phyloP scores from a whole-genome alignment of 2,113 vertebrate species.

The Chroicocephalus ridibundus region DNA sequence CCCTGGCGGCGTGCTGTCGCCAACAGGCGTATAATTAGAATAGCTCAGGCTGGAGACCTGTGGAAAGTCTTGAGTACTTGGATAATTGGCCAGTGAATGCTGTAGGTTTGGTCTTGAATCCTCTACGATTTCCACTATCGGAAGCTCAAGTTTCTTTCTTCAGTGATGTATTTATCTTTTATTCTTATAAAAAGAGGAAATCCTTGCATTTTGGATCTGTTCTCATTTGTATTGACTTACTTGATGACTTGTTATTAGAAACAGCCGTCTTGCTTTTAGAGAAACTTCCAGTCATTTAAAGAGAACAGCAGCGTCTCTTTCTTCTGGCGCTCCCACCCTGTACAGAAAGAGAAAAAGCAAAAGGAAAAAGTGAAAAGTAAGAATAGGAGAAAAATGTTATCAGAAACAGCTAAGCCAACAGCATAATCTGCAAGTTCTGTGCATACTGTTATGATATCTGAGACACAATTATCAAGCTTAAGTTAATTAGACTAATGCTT shows the following conservation, averaged over 20 bases:
- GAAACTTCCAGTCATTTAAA: slow-evolving; percentile 13
- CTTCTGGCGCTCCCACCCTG: neutral
- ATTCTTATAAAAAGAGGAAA: neutral
- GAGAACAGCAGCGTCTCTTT: neutral
- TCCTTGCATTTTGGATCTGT: neutral
- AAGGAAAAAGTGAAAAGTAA: slow-evolving; percentile 8
- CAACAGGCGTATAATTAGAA: slow-evolving; percentile 27
- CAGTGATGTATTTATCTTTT: neutral
- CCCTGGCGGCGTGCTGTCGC: neutral
- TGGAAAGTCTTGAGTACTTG: neutral
- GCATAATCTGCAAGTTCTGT: slow-evolving; percentile 60
- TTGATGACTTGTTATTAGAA: slow-evolving; percentile 31
- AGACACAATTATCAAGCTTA: slow-evolving; percentile 79
- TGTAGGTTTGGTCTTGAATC: neutral
- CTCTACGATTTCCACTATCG: accelerated
- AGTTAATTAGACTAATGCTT: slow-evolving; percentile 84
- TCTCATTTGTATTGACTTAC: slow-evolving; percentile 15
- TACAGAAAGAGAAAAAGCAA: neutral
- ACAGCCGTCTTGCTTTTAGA: neutral
- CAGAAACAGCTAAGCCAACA: slow-evolving; percentile 58
- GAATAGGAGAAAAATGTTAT: slow-evolving; percentile 47
- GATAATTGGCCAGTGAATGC: slow-evolving; percentile 7
- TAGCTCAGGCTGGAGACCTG: slow-evolving; percentile 19
- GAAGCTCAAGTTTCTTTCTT: neutral
- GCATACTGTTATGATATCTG: slow-evolving; percentile 63